Evolutionary conservation across 2,113 vertebrate genomes (phyloP), one percentile per base, ranked within the genome.

Genomic region (Calidris pygmaea): DNA sequence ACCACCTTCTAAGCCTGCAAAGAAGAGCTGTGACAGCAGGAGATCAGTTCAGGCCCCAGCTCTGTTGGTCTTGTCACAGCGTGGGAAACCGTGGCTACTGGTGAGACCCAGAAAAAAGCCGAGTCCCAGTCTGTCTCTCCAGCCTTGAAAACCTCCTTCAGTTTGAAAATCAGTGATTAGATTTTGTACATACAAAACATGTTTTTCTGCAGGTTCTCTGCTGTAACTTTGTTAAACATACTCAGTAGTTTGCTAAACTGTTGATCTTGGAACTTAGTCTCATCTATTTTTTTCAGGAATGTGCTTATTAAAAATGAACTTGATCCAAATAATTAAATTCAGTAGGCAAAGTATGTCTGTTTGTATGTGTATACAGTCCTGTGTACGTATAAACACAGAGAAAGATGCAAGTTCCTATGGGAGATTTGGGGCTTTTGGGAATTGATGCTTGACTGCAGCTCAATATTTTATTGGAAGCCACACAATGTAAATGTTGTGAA

Each of bases 1-100:
- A 6, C 81, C 70, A 13, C 22, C 72, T 91, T 86, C 75, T 66
- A 45, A 89, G 89, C 60, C 91, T 95, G 55, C 10, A 37, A 13
- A 74, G 93, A 95, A 86, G 87, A 94, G 92, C 96, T 21, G 65
- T 97, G 89, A 77, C 50, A 86, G 75, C 66, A 48, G 16, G 85
- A 95, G 93, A 68, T 85, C 37, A 41, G 14, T 76, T 89, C 85
- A 95, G 86, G 88, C 80, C 56, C 45, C 65, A 87, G 89, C 71
- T 79, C 73, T 17, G 55, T 91, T 93, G 82, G 77, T 87, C 81
- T 93, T 96, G 93, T 98, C 92, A 85, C 78, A 86, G 78, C 8
- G 12, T 65, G 79, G 71, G 65, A 71, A 95, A 10, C 97, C 97
- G 90, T 78, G 92, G 90, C 68, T 66, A 29, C 85, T 96, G 88